Base-by-base conservation (phyloP, 1,140 invertebrate species). In the Campoletis sonorensis region DNA sequence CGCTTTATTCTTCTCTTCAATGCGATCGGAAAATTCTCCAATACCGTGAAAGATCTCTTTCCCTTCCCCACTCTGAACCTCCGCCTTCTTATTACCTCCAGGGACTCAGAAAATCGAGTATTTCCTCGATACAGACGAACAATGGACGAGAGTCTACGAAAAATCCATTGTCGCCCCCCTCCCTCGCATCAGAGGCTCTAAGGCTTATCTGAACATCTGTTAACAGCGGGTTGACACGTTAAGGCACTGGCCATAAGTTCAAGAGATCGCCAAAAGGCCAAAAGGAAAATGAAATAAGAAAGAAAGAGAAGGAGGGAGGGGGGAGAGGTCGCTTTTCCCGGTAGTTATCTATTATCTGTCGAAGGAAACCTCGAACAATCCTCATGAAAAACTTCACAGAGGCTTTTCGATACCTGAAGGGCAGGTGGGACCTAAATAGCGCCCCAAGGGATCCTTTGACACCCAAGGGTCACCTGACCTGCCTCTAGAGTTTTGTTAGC, bases 271-370 rank as follows among this genome's bases (percentile, higher is more conserved):
- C 67, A 23, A 30, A 71, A 49, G 49, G 45, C 64, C 58, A 71
- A 75, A 79, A 26, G 4, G 23, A 67, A 21, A 67, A 23, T 23
- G 61, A 27, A 27, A n/a, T n/a, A n/a, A 26, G 26, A 67, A 23
- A 30, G 61, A 27, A 23, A 67, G 61, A 67, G 58, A 45, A 11
- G 13, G 11, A 45, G 40, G 8, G 40, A 10, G 40, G 11, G 40
- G 40, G 8, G 40, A 11, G 13, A 11, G 13, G 40, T 45, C 13
- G 5, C 13, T 33, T 45, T 45, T 45, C 40, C 40, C 40, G 40
- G 40, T 45, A 86, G 89, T 91, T 91, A 91, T 90, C 90, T 91
- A 89, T 91, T 91, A 91, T 90, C 89, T 89, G 85, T 40, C 80
- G 78, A 79, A 71, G 82, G 61, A 67, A 67, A 13, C 61, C 15